Percentiles rank a stretch among this genome's conserved stretches.
Evolutionary conservation across 2,113 vertebrate genomes (phyloP).

Genomic region (Cephalopterus ornatus): DNA sequence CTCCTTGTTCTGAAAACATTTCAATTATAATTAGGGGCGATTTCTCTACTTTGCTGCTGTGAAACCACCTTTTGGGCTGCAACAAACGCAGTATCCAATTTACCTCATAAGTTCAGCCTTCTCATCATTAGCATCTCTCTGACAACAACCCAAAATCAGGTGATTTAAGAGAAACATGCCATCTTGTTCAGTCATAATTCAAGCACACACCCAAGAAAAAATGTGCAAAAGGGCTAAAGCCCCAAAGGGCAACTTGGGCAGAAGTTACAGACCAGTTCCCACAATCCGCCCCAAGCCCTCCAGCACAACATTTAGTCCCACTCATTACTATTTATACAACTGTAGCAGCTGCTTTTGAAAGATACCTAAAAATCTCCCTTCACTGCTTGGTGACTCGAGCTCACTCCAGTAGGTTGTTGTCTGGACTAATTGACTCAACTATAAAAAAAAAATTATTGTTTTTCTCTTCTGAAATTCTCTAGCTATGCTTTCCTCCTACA

Average conservation of each 20-base stretch:
- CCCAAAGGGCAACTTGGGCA: not conserved
- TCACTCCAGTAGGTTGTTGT: not conserved
- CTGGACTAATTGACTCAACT: not conserved
- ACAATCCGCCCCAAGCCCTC: not conserved
- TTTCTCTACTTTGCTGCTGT: not conserved
- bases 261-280: not conserved
- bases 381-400: not conserved
- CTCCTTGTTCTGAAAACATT: not conserved
- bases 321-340: not conserved
- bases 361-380: not conserved
- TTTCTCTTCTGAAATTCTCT: not conserved
- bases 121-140: not conserved
- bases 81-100: not conserved
- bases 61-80: not conserved
- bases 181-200: not conserved
- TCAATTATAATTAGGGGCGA: rapidly evolving
- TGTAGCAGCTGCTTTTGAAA: not conserved
- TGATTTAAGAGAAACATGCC: not conserved
- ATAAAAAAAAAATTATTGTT: not conserved
- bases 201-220: not conserved
- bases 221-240: not conserved
- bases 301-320: rapidly evolving
- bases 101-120: not conserved
- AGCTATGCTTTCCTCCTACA: not conserved
- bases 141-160: not conserved